These are phyloP conservation scores for Aphis craccivora DNA, from an alignment of 1,140 invertebrate genomes.

Conservation along the genomic window DNA sequence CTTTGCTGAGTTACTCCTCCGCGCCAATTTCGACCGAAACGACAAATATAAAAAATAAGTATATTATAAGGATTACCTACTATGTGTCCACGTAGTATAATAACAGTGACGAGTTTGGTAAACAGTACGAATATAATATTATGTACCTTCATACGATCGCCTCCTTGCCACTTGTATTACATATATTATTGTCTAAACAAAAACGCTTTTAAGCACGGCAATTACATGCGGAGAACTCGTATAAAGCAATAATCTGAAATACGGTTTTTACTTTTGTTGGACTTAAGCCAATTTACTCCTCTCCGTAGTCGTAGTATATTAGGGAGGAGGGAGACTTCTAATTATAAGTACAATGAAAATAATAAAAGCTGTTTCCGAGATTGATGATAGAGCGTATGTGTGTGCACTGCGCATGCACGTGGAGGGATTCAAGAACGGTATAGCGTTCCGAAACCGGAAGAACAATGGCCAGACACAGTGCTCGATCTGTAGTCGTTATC, in stretches of 20 bases:
- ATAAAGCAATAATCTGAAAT: not conserved
- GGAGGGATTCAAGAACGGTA: not conserved
- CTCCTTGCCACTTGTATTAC: not conserved
- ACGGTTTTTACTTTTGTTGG: slow-evolving; percentile 4
- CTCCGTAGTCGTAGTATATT: not conserved
- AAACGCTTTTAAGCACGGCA: not conserved
- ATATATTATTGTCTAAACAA: not conserved
- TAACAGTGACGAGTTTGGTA: not conserved
- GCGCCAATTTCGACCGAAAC: not conserved
- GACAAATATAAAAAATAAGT: not conserved
- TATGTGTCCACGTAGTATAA: not conserved
- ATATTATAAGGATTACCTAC: not conserved
- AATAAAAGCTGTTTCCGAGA: slow-evolving; percentile 7
- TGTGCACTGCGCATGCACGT: not conserved
- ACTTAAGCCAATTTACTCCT: not conserved
- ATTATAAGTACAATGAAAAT: slow-evolving; percentile 21
- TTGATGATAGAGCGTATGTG: not conserved
- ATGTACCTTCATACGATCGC: not conserved
- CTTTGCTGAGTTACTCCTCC: not conserved
- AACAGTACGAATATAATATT: not conserved
- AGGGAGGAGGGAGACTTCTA: not conserved
- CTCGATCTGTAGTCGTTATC: not conserved
- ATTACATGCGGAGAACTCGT: not conserved
- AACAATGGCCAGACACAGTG: not conserved
- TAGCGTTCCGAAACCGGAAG: not conserved